Base-by-base conservation (phyloP, 2,888 invertebrate species). In the Galerucella pusilla region DNA sequence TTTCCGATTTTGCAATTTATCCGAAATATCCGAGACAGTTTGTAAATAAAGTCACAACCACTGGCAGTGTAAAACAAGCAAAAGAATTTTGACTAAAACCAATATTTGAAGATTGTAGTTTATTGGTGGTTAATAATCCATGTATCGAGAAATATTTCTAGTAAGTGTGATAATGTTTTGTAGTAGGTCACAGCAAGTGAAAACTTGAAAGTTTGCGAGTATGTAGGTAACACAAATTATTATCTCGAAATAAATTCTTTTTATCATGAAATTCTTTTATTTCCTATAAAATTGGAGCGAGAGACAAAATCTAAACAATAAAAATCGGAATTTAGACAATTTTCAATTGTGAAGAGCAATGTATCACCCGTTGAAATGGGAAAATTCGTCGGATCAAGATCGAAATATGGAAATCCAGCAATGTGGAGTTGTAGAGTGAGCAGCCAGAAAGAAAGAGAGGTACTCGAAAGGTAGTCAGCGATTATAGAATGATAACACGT, bases 401-500 rank as follows among this genome's bases (percentile, higher is more conserved):
- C 64, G 74, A 77, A 77, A 75, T 75, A 72, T 72, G 61, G 60
- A 69, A 60, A 69, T 69, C 60, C n/a, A 16, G 69, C 64, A 71
- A 77, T 42, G 35, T 68, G 68, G 12, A 54, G 4, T 4, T 7
- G n/a, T 14, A 54, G 54, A 54, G 54, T n/a, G 14, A 46, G 61
- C 49, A 42, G 59, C 59, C 35, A 54, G 14, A 54, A 28, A 25
- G 25, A 49, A 74, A 59, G 64, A 76, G 74, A 61, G 54, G 73
- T 70, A 73, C 71, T 78, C 70, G 35, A 68, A 74, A 74, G 75
- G 74, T 69, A 71, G 75, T 75, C 57, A 71, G 76, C 77, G 78
- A 78, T 78, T 78, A 78, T 83, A 83, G 82, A 83, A 82, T 81
- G 82, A 81, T 82, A 84, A 83, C 81, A 82, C 80, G 82, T 83